Percentiles rank a stretch among this genome's conserved stretches.
Conservation (phyloP, 2,888 invertebrate species). For the Anoplius nigerrimus region DNA sequence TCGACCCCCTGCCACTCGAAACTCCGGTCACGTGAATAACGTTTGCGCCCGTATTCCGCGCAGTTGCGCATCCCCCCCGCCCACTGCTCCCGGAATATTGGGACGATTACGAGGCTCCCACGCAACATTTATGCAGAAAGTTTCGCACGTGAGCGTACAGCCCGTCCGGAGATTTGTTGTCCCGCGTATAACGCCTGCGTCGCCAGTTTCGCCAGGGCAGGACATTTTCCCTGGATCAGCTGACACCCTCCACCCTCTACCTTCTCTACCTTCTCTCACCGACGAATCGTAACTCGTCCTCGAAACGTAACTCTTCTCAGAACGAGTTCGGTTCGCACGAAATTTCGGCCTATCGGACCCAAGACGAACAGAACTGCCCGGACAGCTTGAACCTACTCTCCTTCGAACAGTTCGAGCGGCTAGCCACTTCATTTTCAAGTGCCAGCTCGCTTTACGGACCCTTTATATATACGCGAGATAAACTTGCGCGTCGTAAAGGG, state of each 20-base stretch:
- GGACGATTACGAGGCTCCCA: conserved; percentile 35
- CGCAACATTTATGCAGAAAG: conserved; percentile 40
- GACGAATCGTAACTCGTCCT: too few relatives aligned
- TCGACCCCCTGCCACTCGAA: conserved; percentile 13
- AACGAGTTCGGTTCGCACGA: too few relatives aligned
- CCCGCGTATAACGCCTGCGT: conserved; percentile 17
- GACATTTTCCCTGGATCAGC: too few relatives aligned
- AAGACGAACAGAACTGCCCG: too few relatives aligned
- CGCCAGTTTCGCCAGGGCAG: not conserved
- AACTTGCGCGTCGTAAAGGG: conserved; percentile 8
- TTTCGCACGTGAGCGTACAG: conserved; percentile 27
- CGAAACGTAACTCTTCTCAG: too few relatives aligned
- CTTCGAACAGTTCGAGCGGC: not conserved
- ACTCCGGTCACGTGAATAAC: conserved; percentile 29
- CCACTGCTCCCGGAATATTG: conserved; percentile 22
- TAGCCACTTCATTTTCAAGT: not conserved
- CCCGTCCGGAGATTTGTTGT: conserved; percentile 21
- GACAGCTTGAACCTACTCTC: too few relatives aligned
- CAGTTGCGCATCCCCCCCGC: conserved; percentile 24
- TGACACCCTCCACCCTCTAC: too few relatives aligned
- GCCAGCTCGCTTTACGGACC: not conserved
- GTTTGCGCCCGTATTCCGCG: conserved; percentile 21
- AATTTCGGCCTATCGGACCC: too few relatives aligned
- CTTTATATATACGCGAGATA: conserved; percentile 2
- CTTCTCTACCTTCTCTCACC: too few relatives aligned